Base-by-base conservation (phyloP, 2,113 vertebrate species). In the Pseudorhombus dupliciocellatus region DNA sequence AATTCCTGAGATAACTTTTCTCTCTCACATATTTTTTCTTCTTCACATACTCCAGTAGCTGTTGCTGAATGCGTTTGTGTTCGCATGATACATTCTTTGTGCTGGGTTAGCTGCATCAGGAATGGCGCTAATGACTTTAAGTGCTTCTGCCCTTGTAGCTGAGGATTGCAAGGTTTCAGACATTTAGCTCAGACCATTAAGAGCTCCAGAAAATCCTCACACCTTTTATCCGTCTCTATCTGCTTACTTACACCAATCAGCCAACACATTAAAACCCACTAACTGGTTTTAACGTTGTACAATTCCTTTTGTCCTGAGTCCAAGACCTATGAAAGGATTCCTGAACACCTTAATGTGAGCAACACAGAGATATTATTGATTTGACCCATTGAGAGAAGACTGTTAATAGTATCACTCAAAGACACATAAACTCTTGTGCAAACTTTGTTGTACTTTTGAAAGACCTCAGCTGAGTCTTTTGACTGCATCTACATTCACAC, bases 1-100 rank as follows among this genome's bases (percentile, higher is more conserved):
- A 84, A 71, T 61, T 81, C 40, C 22, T 34, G 21, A 55, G 50
- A 75, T 48, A 71, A 56, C 70, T 30, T 73, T 76, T 75, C 76
- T 54, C 21, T 72, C 65, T 61, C 20, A 51, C n/a, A 46, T 20
- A 0, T 20, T 69, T 69, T 30, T 48, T 48, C 72, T 1, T 20
- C 3, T 14, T 9, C 28, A 48, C 15, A 60, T 69, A 53, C 7
- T 70, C 21, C 60, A 22, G n/a, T 42, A n/a, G 15, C 9, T 18
- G 42, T 55, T 68, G 24, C 25, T 59, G 25, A 69, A 52, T 73
- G 51, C 46, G 44, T 63, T 57, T 51, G 18, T 52, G n/a, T 50
- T 64, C 21, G 28, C 30, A 2, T 42, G 31, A 37, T 24, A 73
- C 16, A 67, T 62, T 79, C 68, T 50, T 65, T 53, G 14, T 37